Percentiles rank a stretch among this genome's conserved stretches.
Evolutionary conservation across 2,797 vertebrate genomes (phyloP).

Genomic region (Coendou prehensilis): DNA sequence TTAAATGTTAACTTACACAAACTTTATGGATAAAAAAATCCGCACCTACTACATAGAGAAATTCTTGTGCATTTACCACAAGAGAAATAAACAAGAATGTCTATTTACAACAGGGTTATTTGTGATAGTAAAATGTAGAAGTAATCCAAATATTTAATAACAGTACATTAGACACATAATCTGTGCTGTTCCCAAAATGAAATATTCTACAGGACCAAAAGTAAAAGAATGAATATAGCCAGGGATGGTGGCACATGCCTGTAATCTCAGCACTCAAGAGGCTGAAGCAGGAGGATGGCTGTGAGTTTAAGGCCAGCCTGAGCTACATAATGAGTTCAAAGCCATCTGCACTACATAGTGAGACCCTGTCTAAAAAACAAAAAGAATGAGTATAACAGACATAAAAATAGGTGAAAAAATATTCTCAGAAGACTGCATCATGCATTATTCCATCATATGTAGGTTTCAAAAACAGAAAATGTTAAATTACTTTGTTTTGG

Average conservation of each 20-base stretch:
- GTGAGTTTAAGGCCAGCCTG: background rate
- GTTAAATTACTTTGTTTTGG: slow-evolving; percentile 18
- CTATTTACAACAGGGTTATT: background rate
- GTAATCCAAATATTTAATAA: background rate
- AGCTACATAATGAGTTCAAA: too few species aligned
- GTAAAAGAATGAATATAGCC: background rate
- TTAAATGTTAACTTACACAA: background rate
- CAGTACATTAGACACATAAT: background rate
- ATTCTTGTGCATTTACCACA: background rate
- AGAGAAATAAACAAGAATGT: background rate
- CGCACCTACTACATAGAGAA: background rate
- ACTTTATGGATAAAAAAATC: background rate
- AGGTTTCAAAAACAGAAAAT: background rate
- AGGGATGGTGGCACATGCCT: background rate
- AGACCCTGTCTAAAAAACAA: background rate
- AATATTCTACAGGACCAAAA: background rate
- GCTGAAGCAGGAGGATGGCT: background rate
- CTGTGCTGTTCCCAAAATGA: background rate
- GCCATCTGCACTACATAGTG: too few species aligned
- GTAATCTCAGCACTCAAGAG: background rate
- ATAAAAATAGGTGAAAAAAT: background rate
- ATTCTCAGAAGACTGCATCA: background rate
- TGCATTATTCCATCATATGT: background rate
- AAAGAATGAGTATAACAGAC: background rate
- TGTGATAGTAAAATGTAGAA: background rate